Evolutionary conservation across 2,113 vertebrate genomes (phyloP).

Genomic region (Nipponia nippon): DNA sequence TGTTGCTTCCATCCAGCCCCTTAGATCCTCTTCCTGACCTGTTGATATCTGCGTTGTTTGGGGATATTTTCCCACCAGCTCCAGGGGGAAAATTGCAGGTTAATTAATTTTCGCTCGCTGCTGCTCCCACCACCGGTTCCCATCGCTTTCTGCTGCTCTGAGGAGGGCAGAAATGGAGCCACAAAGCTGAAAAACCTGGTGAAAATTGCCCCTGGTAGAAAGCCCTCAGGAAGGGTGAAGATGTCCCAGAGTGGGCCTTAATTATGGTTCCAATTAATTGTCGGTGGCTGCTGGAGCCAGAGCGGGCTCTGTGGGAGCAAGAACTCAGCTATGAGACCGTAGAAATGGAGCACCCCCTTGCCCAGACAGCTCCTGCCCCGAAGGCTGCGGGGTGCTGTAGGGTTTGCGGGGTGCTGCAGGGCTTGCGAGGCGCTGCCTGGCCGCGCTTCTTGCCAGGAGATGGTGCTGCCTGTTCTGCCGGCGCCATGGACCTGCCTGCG

Average conservation of each 20-base stretch:
- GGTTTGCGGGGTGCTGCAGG: background rate
- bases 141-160: background rate
- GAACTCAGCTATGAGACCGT: background rate
- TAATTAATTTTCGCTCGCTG: background rate
- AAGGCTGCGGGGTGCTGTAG: fast-evolving
- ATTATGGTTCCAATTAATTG: background rate
- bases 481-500: background rate
- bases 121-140: background rate
- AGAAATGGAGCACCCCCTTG: background rate
- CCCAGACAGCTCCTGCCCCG: background rate
- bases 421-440: background rate
- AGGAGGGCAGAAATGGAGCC: background rate
- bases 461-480: background rate
- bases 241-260: background rate
- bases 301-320: fast-evolving
- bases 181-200: background rate
- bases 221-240: background rate
- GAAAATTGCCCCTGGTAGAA: background rate
- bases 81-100: background rate
- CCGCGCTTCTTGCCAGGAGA: background rate
- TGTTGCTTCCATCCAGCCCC: background rate
- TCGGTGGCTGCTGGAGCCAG: background rate
- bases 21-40: background rate
- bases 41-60: background rate
- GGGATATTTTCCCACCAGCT: background rate